Base-by-base conservation (phyloP, 2,888 invertebrate genomes). In the Didymodactylos carnosus region DNA sequence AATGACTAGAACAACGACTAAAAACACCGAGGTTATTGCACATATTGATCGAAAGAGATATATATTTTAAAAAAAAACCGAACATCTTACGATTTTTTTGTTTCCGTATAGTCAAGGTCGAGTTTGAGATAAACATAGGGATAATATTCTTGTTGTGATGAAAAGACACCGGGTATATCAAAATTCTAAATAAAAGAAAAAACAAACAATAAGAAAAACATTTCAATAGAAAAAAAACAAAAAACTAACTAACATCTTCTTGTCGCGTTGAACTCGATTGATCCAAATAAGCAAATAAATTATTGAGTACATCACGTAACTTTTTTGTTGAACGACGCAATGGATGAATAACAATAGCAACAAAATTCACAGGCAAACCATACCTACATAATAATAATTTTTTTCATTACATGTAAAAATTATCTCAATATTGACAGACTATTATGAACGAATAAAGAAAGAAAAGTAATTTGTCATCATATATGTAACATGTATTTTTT, bases 331-430 rank as follows among this genome's bases (percentile, higher is more conserved):
- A 88, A 84, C 92, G 92, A 75, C 80, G 80, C 86, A 93, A 94
- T 25, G 98, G 97, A 77, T 92, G 91, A 82, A 98, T 86, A 79
- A 98, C 86, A 82, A 93, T 93, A 25, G 95, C 94, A 86, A 93
- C 94, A 87, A 99, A 99, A 87, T 98, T 99, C 76, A 99, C 98
- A 13, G 98, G 98, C 78, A 98, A 87, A 2, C 98, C 98, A 86
- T 97, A 98, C 86, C 62, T 62, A 29, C 19, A 10, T 1, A 35
- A 51, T 4, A 49, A 6, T 19, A 43, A 19, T 41, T 16, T 16
- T 43, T 4, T 10, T n/a, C n/a, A n/a, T n/a, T n/a, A n/a, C n/a
- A n/a, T n/a, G n/a, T n/a, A n/a, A n/a, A n/a, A n/a, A n/a, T n/a
- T n/a, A n/a, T n/a, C n/a, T n/a, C n/a, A n/a, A n/a, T n/a, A n/a